Evolutionary conservation across 2,797 vertebrate genomes (phyloP).

Genomic region (Melanotaenia pygmaea): DNA sequence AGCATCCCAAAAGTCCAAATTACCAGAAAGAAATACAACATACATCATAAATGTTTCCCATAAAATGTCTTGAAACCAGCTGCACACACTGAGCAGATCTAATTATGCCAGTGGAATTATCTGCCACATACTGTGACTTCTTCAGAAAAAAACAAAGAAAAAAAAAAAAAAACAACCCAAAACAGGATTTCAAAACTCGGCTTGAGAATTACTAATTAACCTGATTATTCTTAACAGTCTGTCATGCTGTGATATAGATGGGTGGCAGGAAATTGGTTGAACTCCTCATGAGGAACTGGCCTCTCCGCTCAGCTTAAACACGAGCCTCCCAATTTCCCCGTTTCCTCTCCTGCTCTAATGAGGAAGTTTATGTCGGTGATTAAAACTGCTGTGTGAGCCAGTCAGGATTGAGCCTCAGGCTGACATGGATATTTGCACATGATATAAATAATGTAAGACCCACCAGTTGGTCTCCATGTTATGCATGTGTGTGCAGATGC

Average conservation of each 20-base stretch:
- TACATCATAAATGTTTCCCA: not conserved
- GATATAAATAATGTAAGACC: constrained; percentile 63
- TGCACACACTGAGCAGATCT: constrained; percentile 22
- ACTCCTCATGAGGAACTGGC: constrained; percentile 62
- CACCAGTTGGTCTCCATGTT: constrained; percentile 41
- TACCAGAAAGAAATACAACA: not conserved
- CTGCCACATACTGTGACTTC: constrained; percentile 39
- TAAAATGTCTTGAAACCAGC: constrained; percentile 27
- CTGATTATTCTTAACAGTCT: constrained; percentile 17
- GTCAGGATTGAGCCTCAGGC: constrained; percentile 46
- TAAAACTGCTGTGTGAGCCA: constrained; percentile 58
- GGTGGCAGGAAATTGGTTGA: constrained; percentile 67
- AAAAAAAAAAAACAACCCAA: not conserved
- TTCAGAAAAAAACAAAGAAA: constrained; percentile 27
- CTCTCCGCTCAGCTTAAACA: constrained; percentile 61
- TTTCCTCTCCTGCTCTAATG: constrained; percentile 71
- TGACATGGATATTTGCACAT: constrained; percentile 30
- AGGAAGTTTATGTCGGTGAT: constrained; percentile 70
- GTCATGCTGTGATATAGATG: constrained; percentile 53
- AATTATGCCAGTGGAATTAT: constrained; percentile 36
- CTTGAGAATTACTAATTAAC: constrained; percentile 52
- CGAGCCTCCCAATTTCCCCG: constrained; percentile 60
- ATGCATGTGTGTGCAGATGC: constrained; percentile 12
- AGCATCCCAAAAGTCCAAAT: not conserved
- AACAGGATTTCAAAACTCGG: constrained; percentile 34